Conservation (phyloP, 2,888 invertebrate species). For the Melinaea menophilus region DNA sequence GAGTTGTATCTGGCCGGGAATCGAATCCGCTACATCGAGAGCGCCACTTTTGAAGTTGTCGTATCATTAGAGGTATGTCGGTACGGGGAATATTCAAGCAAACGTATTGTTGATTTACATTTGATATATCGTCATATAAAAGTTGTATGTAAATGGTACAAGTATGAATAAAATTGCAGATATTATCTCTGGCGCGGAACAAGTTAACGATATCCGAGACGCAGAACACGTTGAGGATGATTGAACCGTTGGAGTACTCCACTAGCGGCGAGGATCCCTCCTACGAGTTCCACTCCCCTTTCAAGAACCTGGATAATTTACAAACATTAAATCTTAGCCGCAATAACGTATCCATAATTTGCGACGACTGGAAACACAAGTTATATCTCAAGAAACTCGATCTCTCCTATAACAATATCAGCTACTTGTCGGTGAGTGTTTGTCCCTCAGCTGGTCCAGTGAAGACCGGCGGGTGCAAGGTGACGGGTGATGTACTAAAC, state of each 20-base stretch:
- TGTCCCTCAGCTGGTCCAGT: neutral
- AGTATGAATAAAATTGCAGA: conserved; percentile 10
- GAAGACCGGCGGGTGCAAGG: too few relatives aligned
- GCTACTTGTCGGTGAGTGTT: conserved; percentile 20
- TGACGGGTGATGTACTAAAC: neutral
- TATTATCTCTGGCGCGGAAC: conserved; percentile 35
- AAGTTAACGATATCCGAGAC: conserved; percentile 18
- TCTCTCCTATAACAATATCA: conserved; percentile 36
- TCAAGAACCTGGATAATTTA: conserved; percentile 30
- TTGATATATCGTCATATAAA: too few relatives aligned
- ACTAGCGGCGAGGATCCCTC: neutral
- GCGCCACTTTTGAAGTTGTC: conserved; percentile 5
- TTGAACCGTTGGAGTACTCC: neutral
- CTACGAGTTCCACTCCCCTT: conserved; percentile 24
- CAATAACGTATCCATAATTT: conserved; percentile 34
- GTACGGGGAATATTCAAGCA: too few relatives aligned
- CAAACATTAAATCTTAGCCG: conserved; percentile 30
- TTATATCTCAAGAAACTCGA: conserved; percentile 30
- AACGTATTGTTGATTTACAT: too few relatives aligned
- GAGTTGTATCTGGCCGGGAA: conserved; percentile 13
- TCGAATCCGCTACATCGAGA: conserved; percentile 4
- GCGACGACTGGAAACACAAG: conserved; percentile 29
- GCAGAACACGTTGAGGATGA: conserved; percentile 3
- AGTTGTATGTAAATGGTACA: too few relatives aligned
- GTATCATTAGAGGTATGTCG: neutral